A percentile compares a stretch with the other conserved stretches of the same genome.
phyloP scores from a whole-genome alignment of 2,888 invertebrate species.

The Linnaemya tessellans region DNA sequence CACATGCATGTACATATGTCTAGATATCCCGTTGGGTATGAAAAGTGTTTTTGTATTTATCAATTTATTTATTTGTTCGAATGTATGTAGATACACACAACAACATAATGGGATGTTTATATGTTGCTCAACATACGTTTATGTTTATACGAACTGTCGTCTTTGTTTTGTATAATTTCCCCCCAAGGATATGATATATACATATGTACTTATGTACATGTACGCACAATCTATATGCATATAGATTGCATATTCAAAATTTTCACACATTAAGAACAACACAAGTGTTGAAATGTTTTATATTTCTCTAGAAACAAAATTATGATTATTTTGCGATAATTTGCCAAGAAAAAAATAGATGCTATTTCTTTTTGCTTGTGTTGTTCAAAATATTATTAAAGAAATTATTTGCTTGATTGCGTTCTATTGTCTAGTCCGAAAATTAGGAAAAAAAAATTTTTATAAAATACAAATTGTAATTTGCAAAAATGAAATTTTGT shows the following conservation, averaged over 20 bases:
- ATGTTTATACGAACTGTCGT: neutral
- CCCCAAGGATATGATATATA: constrained; percentile 1
- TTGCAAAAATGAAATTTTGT: too few relatives aligned
- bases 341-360: constrained; percentile 2
- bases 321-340: constrained; percentile 3
- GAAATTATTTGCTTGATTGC: constrained; percentile 48
- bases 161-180: constrained; percentile 24
- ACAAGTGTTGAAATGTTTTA: constrained; percentile 5
- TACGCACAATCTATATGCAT: neutral
- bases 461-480: neutral
- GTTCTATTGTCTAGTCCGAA: constrained; percentile 11
- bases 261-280: constrained; percentile 48
- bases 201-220: too few relatives aligned
- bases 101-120: constrained; percentile 28
- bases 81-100: neutral
- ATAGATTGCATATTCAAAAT: constrained; percentile 12
- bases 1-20: neutral
- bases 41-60: neutral
- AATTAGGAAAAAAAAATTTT: neutral
- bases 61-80: neutral
- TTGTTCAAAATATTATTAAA: constrained; percentile 17
- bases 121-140: neutral
- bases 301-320: constrained; percentile 8
- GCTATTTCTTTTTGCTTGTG: constrained; percentile 14
- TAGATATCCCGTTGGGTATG: neutral